A percentile compares a stretch with the other conserved stretches of the same genome.
Evolutionary conservation across 2,797 vertebrate species (phyloP).

Genomic region (Etheostoma nigrum): DNA sequence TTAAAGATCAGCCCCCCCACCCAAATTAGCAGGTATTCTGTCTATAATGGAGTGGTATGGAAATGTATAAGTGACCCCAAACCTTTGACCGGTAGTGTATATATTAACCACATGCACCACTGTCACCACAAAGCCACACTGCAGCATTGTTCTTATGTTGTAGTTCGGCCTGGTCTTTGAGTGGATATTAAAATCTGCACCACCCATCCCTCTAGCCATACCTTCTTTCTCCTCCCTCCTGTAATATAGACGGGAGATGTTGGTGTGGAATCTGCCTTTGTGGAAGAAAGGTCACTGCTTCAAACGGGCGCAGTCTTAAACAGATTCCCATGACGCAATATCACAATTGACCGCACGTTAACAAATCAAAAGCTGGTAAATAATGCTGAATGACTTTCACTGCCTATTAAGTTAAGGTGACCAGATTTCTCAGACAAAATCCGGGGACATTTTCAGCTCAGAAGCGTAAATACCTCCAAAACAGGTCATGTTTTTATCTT

Average conservation of each 20-base stretch:
- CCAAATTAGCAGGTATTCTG: too few relatives aligned
- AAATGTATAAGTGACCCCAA: too few relatives aligned
- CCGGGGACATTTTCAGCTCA: too few relatives aligned
- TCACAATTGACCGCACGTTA: conserved; percentile 37
- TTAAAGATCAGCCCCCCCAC: too few relatives aligned
- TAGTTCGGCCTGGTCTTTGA: background rate
- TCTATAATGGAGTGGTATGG: too few relatives aligned
- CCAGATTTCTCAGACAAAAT: too few relatives aligned
- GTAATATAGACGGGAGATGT: conserved; percentile 33
- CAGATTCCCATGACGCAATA: conserved; percentile 45
- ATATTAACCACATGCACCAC: background rate
- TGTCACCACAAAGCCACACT: conserved; percentile 2
- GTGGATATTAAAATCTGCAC: conserved; percentile 15
- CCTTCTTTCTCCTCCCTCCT: background rate
- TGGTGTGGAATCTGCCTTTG: conserved; percentile 10
- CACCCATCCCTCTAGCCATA: background rate
- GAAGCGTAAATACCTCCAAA: too few relatives aligned
- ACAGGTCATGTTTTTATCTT: too few relatives aligned
- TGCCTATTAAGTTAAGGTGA: background rate
- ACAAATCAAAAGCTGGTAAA: conserved; percentile 22
- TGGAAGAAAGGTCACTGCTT: conserved; percentile 24
- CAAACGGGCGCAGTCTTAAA: conserved; percentile 16
- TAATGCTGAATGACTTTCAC: conserved; percentile 8
- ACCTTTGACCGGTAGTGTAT: too few relatives aligned
- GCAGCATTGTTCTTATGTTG: conserved; percentile 7